A percentile compares a stretch with the other conserved stretches of the same genome.
phyloP scores from a whole-genome alignment of 2,888 invertebrate genomes.

The Shargacucullia verbasci region DNA sequence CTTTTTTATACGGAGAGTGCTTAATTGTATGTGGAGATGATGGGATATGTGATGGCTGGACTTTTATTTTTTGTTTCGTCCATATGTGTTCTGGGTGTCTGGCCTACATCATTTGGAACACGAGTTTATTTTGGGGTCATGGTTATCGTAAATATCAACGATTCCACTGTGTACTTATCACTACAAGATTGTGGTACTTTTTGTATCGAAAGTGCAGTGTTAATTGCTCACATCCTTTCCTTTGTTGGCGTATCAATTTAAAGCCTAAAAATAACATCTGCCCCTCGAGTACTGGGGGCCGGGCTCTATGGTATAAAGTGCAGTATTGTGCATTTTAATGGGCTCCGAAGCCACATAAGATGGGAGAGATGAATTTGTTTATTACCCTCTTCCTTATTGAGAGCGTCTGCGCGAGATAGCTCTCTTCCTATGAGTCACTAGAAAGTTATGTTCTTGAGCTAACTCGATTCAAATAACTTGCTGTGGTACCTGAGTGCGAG shows the following conservation, averaged over 20 bases:
- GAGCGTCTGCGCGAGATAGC: conserved; percentile 87
- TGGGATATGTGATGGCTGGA: conserved; percentile 74
- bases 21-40: conserved; percentile 83
- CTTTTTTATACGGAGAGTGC: conserved; percentile 79
- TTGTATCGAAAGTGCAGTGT: conserved; percentile 79
- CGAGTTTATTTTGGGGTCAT: conserved; percentile 64
- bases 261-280: conserved; percentile 83
- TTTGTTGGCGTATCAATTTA: conserved; percentile 87
- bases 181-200: conserved; percentile 63
- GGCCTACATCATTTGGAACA: conserved; percentile 67
- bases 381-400: conserved; percentile 89
- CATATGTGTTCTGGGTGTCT: conserved; percentile 65
- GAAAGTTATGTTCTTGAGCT: conserved; percentile 86
- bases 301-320: conserved; percentile 81
- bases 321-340: conserved; percentile 88
- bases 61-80: conserved; percentile 69
- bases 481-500: conserved; percentile 68
- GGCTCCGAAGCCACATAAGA: conserved; percentile 85
- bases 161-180: conserved; percentile 59
- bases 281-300: conserved; percentile 76
- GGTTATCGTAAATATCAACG: conserved; percentile 63
- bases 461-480: conserved; percentile 82
- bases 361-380: conserved; percentile 89
- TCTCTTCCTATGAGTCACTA: conserved; percentile 89
- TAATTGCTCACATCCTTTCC: conserved; percentile 87